phyloP scores from a whole-genome alignment of 2,888 invertebrate species.

The Calephelis perditalis region DNA sequence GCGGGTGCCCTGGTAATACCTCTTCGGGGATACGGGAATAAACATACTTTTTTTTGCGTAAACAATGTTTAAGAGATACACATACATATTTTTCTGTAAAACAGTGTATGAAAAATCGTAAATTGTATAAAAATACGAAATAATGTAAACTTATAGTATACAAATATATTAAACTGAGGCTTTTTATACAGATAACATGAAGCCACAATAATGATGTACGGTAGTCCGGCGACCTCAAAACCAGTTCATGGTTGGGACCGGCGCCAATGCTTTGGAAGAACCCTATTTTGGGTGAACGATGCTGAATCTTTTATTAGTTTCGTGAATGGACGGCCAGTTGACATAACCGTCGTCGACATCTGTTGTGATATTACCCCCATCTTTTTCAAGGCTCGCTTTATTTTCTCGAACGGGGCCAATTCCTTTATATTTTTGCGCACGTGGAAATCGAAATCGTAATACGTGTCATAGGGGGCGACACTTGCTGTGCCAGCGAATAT shows the following conservation, averaged over 20 bases:
- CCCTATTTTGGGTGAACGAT: constrained; percentile 65
- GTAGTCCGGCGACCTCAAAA: constrained; percentile 51
- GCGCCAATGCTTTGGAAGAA: constrained; percentile 52
- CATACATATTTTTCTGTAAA: no score
- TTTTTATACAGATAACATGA: constrained; percentile 37
- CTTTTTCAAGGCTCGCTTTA: constrained; percentile 49
- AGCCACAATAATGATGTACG: constrained; percentile 54
- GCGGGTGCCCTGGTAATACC: no score
- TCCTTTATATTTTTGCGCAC: constrained; percentile 56
- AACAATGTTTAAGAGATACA: no score
- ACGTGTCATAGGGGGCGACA: constrained; percentile 31
- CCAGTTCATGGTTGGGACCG: constrained; percentile 42
- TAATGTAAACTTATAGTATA: no score
- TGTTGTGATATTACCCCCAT: constrained; percentile 72
- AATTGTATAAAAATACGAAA: no score
- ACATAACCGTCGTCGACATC: constrained; percentile 73
- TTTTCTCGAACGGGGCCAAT: constrained; percentile 44
- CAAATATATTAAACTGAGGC: constrained; percentile 2
- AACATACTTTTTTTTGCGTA: no score
- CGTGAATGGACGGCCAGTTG: constrained; percentile 72
- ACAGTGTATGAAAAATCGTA: no score
- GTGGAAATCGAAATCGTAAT: constrained; percentile 52
- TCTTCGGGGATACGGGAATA: no score
- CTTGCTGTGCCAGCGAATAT: constrained; percentile 34
- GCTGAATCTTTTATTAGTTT: constrained; percentile 77